Conservation (phyloP, 2,113 vertebrate genomes). For the Osmerus eperlanus region DNA sequence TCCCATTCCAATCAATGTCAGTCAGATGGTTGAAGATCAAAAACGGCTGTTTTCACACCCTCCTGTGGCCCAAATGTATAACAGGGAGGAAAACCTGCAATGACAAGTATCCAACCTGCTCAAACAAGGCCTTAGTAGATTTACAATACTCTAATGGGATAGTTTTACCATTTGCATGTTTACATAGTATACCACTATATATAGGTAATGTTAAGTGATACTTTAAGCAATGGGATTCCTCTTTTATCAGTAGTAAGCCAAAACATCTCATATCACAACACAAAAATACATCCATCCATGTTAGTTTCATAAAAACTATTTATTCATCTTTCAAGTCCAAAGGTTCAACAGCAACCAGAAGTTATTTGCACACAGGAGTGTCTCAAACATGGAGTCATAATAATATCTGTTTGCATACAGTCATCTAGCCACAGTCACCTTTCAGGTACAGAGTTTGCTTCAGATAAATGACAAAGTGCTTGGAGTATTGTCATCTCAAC, state of each 20-base stretch:
- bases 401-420: too few species aligned
- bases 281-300: background rate
- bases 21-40: too few species aligned
- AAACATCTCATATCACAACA: background rate
- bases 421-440: too few species aligned
- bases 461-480: too few species aligned
- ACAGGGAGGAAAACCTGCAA: too few species aligned
- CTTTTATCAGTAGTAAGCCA: background rate
- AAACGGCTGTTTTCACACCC: too few species aligned
- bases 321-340: conserved; percentile 38
- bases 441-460: too few species aligned
- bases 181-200: background rate
- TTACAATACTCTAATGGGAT: background rate
- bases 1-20: too few species aligned
- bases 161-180: background rate
- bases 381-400: conserved; percentile 23
- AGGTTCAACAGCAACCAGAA: background rate
- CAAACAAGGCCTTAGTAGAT: background rate
- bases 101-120: too few species aligned
- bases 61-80: background rate
- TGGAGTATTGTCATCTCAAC: too few species aligned
- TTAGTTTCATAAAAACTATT: conserved; percentile 51
- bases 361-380: conserved; percentile 45
- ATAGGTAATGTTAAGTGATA: too few species aligned
- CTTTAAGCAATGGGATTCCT: background rate